Evolutionary conservation across 2,888 invertebrate species (phyloP).

Genomic region (Cancer borealis): DNA sequence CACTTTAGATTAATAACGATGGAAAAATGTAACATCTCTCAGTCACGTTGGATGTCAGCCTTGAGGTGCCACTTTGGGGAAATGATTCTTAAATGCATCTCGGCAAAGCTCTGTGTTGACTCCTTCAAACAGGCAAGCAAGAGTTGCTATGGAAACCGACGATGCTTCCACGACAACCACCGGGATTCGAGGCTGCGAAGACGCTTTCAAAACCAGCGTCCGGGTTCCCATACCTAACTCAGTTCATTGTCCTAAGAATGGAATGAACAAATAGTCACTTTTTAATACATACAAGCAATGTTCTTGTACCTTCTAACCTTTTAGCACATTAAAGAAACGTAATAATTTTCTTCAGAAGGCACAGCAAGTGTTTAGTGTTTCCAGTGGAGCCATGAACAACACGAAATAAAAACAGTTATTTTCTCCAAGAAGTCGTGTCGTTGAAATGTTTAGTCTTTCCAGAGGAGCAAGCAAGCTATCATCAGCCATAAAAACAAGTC

Average conservation of each 20-base stretch:
- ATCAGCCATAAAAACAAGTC: neutral
- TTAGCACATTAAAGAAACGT: neutral
- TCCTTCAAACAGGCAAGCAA: slow-evolving; percentile 12
- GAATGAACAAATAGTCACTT: neutral
- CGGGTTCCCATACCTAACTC: neutral
- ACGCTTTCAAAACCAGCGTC: neutral
- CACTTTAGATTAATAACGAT: neutral
- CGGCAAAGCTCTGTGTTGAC: slow-evolving; percentile 13
- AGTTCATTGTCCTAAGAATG: neutral
- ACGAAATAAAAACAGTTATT: neutral
- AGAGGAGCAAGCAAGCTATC: neutral
- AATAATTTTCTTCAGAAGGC: no score
- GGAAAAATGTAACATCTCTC: neutral
- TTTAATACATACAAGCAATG: neutral
- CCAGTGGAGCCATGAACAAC: neutral
- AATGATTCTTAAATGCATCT: slow-evolving; percentile 5
- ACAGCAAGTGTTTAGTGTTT: no score
- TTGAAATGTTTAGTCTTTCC: neutral
- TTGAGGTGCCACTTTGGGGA: neutral
- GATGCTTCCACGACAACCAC: slow-evolving; percentile 67
- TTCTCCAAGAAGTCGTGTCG: neutral
- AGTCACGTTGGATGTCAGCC: neutral
- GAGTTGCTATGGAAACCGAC: slow-evolving; percentile 59
- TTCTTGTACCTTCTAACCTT: neutral
- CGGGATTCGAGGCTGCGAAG: slow-evolving; percentile 10